phyloP scores from a whole-genome alignment of 2,113 vertebrate genomes.

The Emydocephalus ijimae region DNA sequence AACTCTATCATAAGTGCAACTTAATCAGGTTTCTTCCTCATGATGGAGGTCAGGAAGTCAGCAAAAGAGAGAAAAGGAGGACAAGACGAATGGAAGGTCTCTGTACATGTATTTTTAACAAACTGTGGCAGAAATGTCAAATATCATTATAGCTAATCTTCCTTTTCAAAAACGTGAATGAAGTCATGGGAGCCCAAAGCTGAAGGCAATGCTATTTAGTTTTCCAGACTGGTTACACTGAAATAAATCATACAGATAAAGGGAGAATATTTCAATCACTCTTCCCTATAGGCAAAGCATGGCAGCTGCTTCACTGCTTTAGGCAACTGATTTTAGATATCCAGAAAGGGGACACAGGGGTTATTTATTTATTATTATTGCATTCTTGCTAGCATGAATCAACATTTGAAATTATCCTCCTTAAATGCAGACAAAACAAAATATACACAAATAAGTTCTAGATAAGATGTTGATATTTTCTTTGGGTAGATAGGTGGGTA shows the following conservation, averaged over 20 bases:
- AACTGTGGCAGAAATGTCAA: background rate
- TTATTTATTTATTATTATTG: background rate
- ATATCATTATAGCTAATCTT: background rate
- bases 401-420: background rate
- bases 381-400: background rate
- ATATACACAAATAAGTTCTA: background rate
- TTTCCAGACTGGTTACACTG: background rate
- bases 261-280: background rate
- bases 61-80: background rate
- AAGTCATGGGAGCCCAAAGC: background rate
- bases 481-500: background rate
- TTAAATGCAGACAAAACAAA: background rate
- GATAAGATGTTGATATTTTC: background rate
- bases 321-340: background rate
- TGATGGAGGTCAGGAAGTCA: constrained; percentile 14
- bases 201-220: background rate
- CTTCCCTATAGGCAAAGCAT: background rate
- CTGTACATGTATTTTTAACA: background rate
- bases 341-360: background rate
- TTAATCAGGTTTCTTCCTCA: constrained; percentile 24
- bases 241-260: background rate
- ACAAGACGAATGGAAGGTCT: background rate
- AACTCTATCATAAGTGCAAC: constrained; percentile 22
- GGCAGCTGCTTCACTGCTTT: background rate
- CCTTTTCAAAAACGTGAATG: background rate